Conservation (phyloP, 2,888 invertebrate genomes). For the Plebejus anna region DNA sequence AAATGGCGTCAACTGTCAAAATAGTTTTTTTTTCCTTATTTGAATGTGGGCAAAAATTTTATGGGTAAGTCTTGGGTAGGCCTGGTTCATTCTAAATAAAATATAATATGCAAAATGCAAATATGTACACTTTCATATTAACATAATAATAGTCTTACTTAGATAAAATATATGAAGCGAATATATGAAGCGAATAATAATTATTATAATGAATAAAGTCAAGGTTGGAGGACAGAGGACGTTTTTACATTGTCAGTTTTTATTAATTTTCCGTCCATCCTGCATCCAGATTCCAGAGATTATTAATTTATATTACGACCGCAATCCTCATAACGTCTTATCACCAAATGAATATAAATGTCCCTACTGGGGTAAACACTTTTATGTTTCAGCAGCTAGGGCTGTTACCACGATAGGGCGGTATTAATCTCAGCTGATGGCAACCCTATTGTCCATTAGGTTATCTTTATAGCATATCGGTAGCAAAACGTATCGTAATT, state of each 20-base stretch:
- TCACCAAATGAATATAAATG: slow-evolving; percentile 23
- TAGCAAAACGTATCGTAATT: not conserved
- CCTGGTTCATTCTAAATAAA: too few species aligned
- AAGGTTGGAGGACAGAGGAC: not conserved
- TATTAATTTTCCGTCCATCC: not conserved
- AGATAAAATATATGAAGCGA: too few species aligned
- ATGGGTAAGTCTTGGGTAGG: too few species aligned
- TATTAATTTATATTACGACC: slow-evolving; percentile 8
- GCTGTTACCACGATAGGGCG: not conserved
- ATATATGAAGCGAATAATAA: not conserved
- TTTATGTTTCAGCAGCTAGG: slow-evolving; percentile 13
- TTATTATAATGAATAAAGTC: not conserved
- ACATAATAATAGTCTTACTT: not conserved
- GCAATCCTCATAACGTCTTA: slow-evolving; percentile 21
- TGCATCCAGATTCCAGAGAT: not conserved
- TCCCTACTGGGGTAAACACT: slow-evolving; percentile 18
- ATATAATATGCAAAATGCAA: too few species aligned
- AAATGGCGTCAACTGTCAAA: not conserved
- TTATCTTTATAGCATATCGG: not conserved
- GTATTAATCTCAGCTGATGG: not conserved
- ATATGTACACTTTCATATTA: too few species aligned
- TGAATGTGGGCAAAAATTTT: too few species aligned
- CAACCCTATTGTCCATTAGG: not conserved
- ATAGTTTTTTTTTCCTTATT: too few species aligned
- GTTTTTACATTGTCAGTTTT: not conserved